Base-by-base conservation (phyloP, 2,113 vertebrate species). In the Ifrita kowaldi region DNA sequence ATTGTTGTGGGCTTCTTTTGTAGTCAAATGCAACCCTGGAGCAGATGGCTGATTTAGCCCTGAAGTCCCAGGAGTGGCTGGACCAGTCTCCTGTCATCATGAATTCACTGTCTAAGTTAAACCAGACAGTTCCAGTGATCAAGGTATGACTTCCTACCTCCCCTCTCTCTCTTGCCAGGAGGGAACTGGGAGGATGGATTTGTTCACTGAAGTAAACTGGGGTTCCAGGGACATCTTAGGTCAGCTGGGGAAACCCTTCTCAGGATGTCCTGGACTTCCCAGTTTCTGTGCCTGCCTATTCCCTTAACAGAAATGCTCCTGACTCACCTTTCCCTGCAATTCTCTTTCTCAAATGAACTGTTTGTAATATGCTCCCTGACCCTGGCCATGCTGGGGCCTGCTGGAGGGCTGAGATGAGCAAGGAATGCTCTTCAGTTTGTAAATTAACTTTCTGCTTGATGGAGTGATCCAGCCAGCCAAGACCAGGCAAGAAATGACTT, bases 11-110 rank as follows among this genome's bases (percentile, higher is more conserved):
- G 30, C 62, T 96, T 96, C 49, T 93, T 93, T 90, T 97, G 27
- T 56, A 99, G 99, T 98, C 99, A 30, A 99, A 99, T 70, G 89
- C 87, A 84, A 99, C 98, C 37, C 96, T 99, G 97, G 97, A 98
- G 71, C 98, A 99, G 95, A 98, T 99, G 96, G 98, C 98, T 27
- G 98, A 99, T 94, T 98, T 97, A 97, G 97, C 96, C 91, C 97
- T 97, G 88, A 98, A 97, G 95, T 99, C 99, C 16, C 93, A 98
- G 80, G 98, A 99, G 44, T 99, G 99, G 99, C 73, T 99, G 59
- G 93, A 98, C 63, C 98, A 98, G 32, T 99, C 99, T 22, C 97
- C 98, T 20, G 97, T 98, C 95, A 94, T 99, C 80, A 76, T 98
- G 90, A 96, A 98, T 68, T 98, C 98, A 16, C 97, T 98, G 35